Evolutionary conservation across 2,888 invertebrate genomes (phyloP), one percentile per base, ranked within the genome.

Genomic region (Pachymerium ferrugineum): DNA sequence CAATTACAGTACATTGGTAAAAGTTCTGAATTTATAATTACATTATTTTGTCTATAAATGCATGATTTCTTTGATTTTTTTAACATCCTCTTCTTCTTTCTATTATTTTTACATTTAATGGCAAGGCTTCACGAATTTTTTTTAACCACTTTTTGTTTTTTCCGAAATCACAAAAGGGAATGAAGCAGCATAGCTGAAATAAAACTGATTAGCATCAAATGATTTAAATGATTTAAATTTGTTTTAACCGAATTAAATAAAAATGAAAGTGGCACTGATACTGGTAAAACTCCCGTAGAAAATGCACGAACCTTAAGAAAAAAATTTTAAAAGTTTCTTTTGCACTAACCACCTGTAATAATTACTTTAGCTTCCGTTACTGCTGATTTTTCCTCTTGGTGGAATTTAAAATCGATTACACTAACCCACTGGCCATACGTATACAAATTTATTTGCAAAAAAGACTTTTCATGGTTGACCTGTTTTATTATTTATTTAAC

Each of bases 321-420:
- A n/a, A 3, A 2, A 5, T 42, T 12, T 42, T 8, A 54, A 54
- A 3, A 54, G 22, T n/a, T 5, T 2, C 19, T 19, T 22, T 22
- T 42, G 3, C 5, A 5, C 12, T n/a, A n/a, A 14, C 42, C n/a
- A 4, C 8, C 1, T 4, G 22, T 19, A 6, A 16, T 19, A 4
- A n/a, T 2, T 62, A 62, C 62, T 0, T 62, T n/a, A 1, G 25
- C 62, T 0, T 28, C 28, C 0, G 62, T 62, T 2, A 1, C 1
- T 1, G 28, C 28, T 28, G 25, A 22, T 25, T 62, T 62, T 28
- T 62, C 62, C 62, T 62, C 10, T 62, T 62, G 62, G 12, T 62
- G 62, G 62, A 62, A 62, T 62, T 62, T 62, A 22, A 62, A 62
- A 25, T 62, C 62, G 12, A 62, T 62, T 14, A 62, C 62, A 10